Evolutionary conservation across 1,140 invertebrate species (phyloP), one percentile per base, ranked within the genome.

Genomic region (Heliothis virescens): DNA sequence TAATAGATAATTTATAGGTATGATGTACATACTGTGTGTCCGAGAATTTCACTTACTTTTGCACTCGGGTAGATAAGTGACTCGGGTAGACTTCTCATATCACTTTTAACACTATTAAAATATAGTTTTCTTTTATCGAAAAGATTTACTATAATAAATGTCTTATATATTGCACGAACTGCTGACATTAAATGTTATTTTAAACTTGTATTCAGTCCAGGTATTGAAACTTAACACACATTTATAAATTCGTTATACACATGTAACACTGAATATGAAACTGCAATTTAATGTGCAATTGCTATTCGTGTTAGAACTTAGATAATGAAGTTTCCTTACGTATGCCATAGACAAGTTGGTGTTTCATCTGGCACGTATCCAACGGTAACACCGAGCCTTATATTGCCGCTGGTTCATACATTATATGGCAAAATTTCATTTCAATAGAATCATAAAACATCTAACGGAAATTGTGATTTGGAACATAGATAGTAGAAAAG

Each of bases 391-490:
- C 57, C 34, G 50, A 60, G 18, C 55, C 18, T 75, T 59, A 74
- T 34, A 18, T 48, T 21, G 41, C 16, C 63, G 63, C 26, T 62
- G 21, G 26, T 29, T 18, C 63, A 11, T 71, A 71, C 67, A 13
- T 75, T 75, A 60, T 75, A 75, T 60, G 57, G 53, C n/a, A 34
- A 75, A 57, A 75, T 57, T 75, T 62, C 47, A 48, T 50, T 73
- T 48, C 55, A 16, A 16, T 48, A 29, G n/a, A 74, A 26, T 57
- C 63, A 60, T 53, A 77, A 74, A n/a, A 26, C 16, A 75, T 50
- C 34, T 86, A 87, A 89, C 86, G 86, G 87, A 59, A 76, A 29
- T 79, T 79, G 76, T 79, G 85, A 87, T 88, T 85, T 82, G 77
- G 81, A 69, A 62, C 81, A 74, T 34, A 82, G 86, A 89, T 89